A percentile compares a stretch with the other conserved stretches of the same genome.
Evolutionary conservation across 2,113 vertebrate species (phyloP).

Genomic region (Lontra canadensis): DNA sequence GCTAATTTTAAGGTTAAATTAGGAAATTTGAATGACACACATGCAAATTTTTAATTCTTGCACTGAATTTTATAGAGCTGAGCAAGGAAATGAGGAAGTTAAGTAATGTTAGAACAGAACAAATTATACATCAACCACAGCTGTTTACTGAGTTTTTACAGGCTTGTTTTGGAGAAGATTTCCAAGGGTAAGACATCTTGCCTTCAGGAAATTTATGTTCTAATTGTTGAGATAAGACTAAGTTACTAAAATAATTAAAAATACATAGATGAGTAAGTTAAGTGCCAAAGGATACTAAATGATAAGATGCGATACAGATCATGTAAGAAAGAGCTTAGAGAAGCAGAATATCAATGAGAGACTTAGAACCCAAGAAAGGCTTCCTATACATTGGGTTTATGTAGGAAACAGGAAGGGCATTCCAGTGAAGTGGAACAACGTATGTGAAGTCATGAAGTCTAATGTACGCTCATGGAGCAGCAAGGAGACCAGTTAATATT

Average conservation of each 20-base stretch:
- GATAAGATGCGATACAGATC: neutral
- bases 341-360: neutral
- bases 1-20: constrained; percentile 33
- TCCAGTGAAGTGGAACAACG: neutral
- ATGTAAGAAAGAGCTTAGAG: neutral
- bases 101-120: neutral
- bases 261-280: neutral
- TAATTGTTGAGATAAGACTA: neutral
- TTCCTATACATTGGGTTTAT: neutral
- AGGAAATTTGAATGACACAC: neutral
- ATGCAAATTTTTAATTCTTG: neutral
- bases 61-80: neutral
- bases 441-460: neutral
- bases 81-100: neutral
- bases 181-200: neutral
- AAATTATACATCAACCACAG: neutral
- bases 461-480: neutral
- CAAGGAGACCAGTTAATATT: neutral
- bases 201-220: constrained; percentile 9
- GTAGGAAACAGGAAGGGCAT: neutral
- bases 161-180: neutral
- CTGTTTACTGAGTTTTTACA: constrained; percentile 12
- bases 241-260: neutral
- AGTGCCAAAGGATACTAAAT: neutral
- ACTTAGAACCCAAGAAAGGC: neutral